Evolutionary conservation across 1,140 invertebrate species (phyloP).

Genomic region (Drosophila pseudoananassae): DNA sequence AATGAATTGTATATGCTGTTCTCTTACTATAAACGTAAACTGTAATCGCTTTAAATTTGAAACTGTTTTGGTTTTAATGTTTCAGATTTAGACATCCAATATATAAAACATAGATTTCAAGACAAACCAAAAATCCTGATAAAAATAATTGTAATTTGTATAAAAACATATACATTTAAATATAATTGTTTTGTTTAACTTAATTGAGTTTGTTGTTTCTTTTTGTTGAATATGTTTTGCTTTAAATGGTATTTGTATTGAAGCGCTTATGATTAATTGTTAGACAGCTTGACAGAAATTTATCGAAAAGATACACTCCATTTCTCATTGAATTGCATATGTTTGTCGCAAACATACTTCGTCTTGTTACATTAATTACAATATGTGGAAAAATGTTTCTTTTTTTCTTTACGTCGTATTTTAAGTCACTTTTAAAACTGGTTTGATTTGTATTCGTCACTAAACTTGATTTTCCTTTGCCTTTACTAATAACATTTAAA

Average conservation of each 20-base stretch:
- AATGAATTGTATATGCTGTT: slow-evolving; percentile 73
- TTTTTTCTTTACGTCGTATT: slow-evolving; percentile 66
- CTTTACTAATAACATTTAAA: slow-evolving; percentile 82
- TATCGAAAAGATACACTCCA: slow-evolving; percentile 35
- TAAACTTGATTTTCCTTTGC: slow-evolving; percentile 49
- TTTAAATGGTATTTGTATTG: slow-evolving; percentile 54
- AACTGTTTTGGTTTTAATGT: slow-evolving; percentile 23
- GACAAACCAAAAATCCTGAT: slow-evolving; percentile 60
- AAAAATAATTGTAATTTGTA: slow-evolving; percentile 69
- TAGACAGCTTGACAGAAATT: slow-evolving; percentile 62
- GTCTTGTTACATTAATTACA: slow-evolving; percentile 21
- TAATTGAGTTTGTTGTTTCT: slow-evolving; percentile 70
- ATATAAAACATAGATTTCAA: slow-evolving; percentile 29
- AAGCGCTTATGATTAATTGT: slow-evolving; percentile 74
- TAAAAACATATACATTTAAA: slow-evolving; percentile 56
- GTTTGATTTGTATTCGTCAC: slow-evolving; percentile 69
- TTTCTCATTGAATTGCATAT: slow-evolving; percentile 54
- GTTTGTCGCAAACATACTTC: slow-evolving; percentile 33
- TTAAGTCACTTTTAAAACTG: slow-evolving; percentile 82
- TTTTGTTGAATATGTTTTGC: slow-evolving; percentile 3
- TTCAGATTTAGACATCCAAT: slow-evolving; percentile 21
- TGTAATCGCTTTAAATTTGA: slow-evolving; percentile 25
- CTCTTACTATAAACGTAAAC: slow-evolving; percentile 58
- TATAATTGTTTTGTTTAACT: slow-evolving; percentile 62
- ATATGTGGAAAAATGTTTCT: slow-evolving; percentile 60